Percentiles rank a stretch among this genome's conserved stretches.
phyloP scores from a whole-genome alignment of 1,140 invertebrate species.

The Drosophila kurseongensis region DNA sequence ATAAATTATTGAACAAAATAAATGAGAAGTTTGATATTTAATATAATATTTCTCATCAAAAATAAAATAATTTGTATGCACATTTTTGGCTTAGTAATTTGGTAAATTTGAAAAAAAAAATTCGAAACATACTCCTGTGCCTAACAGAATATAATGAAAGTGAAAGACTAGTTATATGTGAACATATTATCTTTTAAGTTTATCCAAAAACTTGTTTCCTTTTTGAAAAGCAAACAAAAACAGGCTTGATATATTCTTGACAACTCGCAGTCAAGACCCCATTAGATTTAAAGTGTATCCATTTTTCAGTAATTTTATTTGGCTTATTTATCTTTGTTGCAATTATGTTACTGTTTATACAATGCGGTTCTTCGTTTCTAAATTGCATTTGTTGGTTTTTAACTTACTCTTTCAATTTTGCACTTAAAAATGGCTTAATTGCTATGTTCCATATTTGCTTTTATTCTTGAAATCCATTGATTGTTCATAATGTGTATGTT shows the following conservation, averaged over 20 bases:
- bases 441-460: slow-evolving; percentile 59
- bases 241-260: too few species aligned
- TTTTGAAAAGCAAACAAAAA: too few species aligned
- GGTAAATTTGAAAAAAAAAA: too few species aligned
- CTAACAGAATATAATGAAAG: too few species aligned
- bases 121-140: too few species aligned
- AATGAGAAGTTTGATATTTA: not conserved
- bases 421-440: slow-evolving; percentile 74
- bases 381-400: slow-evolving; percentile 62
- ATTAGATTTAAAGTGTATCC: not conserved
- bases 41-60: not conserved
- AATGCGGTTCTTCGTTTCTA: slow-evolving; percentile 52
- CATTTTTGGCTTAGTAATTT: too few species aligned
- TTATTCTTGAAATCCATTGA: slow-evolving; percentile 72
- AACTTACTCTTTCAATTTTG: slow-evolving; percentile 36
- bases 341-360: slow-evolving; percentile 60
- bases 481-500: slow-evolving; percentile 47
- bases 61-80: too few species aligned
- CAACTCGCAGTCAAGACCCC: too few species aligned
- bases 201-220: too few species aligned
- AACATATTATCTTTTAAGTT: too few species aligned
- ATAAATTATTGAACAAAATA: slow-evolving; percentile 18
- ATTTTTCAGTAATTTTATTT: slow-evolving; percentile 63
- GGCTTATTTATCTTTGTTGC: slow-evolving; percentile 78
- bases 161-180: too few species aligned